These are phyloP conservation scores for Zaprionus nigranus DNA, from an alignment of 1,140 invertebrate genomes.

Conservation along the genomic window DNA sequence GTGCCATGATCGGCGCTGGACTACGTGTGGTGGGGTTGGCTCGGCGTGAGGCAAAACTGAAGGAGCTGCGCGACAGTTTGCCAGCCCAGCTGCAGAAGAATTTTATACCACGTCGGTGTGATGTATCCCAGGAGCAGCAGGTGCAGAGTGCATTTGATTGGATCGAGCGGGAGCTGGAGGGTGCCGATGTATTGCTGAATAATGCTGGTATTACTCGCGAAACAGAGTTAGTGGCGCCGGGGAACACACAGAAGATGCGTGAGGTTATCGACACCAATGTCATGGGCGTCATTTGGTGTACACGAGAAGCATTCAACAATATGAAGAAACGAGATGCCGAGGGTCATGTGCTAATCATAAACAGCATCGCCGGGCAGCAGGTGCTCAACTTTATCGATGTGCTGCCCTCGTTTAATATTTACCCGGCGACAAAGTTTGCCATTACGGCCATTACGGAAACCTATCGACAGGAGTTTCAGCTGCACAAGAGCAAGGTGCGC, in stretches of 20 bases:
- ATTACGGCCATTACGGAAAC: conserved; percentile 87
- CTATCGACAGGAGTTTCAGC: conserved; percentile 86
- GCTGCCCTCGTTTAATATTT: conserved; percentile 85
- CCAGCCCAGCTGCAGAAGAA: conserved; percentile 74
- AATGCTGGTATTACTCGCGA: conserved; percentile 88
- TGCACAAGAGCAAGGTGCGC: conserved; percentile 86
- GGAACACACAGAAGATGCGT: conserved; percentile 78
- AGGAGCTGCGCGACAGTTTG: conserved; percentile 83
- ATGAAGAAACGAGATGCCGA: conserved; percentile 88
- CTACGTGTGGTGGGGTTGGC: conserved; percentile 89
- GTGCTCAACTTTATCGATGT: conserved; percentile 83
- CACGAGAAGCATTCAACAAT: conserved; percentile 87
- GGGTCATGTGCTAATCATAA: conserved; percentile 87
- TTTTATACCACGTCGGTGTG: conserved; percentile 86
- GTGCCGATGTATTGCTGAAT: conserved; percentile 90
- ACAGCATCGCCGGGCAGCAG: conserved; percentile 81
- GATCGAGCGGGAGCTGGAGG: conserved; percentile 87
- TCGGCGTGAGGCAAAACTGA: conserved; percentile 87
- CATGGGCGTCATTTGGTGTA: conserved; percentile 88
- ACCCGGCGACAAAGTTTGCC: conserved; percentile 87
- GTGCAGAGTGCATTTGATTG: conserved; percentile 88
- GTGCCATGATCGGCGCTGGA: conserved; percentile 85
- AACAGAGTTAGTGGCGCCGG: conserved; percentile 85
- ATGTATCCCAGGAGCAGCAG: conserved; percentile 88
- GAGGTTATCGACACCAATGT: conserved; percentile 89